Evolutionary conservation across 30 jellyfish, hydroid and myxozoan genomes (phyloP).

Genomic region (Pelagia noctiluca): DNA sequence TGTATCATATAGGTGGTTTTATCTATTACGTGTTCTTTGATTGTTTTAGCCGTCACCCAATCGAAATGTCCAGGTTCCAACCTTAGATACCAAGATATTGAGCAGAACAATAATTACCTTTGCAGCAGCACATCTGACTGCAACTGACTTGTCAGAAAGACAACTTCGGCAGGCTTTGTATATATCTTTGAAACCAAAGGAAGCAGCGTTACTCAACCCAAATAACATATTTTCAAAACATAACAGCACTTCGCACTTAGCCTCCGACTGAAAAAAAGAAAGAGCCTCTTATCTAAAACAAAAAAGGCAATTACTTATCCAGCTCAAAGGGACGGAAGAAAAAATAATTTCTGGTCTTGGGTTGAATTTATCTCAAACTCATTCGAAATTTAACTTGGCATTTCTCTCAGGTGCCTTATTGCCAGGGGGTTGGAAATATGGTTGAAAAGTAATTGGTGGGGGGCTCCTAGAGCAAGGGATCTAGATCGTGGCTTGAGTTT

Average conservation of each 20-base stretch:
- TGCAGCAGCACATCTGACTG: slow-evolving; percentile 99
- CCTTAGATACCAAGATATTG: neutral
- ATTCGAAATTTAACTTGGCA: too few relatives aligned
- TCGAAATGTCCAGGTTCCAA: neutral
- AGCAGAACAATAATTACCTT: slow-evolving; percentile 54
- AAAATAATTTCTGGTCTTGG: too few relatives aligned
- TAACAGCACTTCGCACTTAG: slow-evolving; percentile 91
- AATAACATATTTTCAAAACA: slow-evolving; percentile 83
- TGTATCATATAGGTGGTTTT: too few relatives aligned
- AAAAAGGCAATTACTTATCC: neutral
- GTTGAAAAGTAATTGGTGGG: too few relatives aligned
- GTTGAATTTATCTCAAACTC: too few relatives aligned
- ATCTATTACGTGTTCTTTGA: too few relatives aligned
- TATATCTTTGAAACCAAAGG: slow-evolving; percentile 85
- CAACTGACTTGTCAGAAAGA: slow-evolving; percentile 74
- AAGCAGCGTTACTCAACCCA: slow-evolving; percentile 89
- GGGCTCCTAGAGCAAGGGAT: too few relatives aligned
- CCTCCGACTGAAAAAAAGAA: slow-evolving; percentile 77
- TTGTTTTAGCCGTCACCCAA: too few relatives aligned
- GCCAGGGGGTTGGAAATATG: too few relatives aligned
- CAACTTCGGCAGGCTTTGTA: slow-evolving; percentile 86
- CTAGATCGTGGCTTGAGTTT: too few relatives aligned
- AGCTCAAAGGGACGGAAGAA: too few relatives aligned
- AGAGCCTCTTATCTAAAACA: neutral
- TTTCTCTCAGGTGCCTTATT: too few relatives aligned